These are phyloP conservation scores for Struthio camelus DNA, from an alignment of 2,113 vertebrate species.

Conservation along the genomic window DNA sequence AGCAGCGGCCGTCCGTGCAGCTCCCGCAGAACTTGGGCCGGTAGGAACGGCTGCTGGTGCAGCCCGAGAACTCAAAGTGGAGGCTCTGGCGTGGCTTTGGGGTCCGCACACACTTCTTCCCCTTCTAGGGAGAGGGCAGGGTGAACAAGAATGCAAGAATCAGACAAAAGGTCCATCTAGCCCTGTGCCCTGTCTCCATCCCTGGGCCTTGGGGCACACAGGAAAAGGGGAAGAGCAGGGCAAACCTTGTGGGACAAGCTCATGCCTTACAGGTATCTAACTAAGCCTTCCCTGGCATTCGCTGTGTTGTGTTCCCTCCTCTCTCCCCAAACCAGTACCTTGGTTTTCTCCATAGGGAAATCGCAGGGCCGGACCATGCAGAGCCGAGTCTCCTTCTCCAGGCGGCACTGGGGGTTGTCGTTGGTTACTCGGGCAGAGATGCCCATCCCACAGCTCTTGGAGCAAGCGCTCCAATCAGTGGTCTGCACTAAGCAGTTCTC, in stretches of 20 bases:
- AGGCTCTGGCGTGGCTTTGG: constrained; percentile 62
- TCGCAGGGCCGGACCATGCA: constrained; percentile 79
- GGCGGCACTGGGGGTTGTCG: constrained; percentile 76
- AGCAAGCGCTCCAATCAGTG: constrained; percentile 79
- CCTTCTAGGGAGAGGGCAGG: constrained; percentile 63
- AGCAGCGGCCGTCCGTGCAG: constrained; percentile 78
- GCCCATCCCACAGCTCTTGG: constrained; percentile 79
- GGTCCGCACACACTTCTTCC: constrained; percentile 77
- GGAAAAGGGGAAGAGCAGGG: not conserved
- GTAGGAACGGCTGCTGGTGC: constrained; percentile 72
- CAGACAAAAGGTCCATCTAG: rapidly evolving
- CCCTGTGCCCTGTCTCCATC: not conserved
- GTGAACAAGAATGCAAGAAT: not conserved
- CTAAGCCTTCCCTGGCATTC: not conserved
- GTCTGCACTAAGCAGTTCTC: constrained; percentile 83
- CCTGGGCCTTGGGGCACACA: rapidly evolving
- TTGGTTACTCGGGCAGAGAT: constrained; percentile 80
- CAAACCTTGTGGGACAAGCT: not conserved
- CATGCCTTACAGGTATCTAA: not conserved
- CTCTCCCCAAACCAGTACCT: constrained; percentile 48
- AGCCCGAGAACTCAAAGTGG: constrained; percentile 78
- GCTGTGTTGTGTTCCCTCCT: not conserved
- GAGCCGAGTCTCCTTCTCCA: constrained; percentile 79
- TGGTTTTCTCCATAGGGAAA: constrained; percentile 61
- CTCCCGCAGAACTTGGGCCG: constrained; percentile 79